phyloP scores from a whole-genome alignment of 2,113 vertebrate genomes.

The Macaca mulatta region DNA sequence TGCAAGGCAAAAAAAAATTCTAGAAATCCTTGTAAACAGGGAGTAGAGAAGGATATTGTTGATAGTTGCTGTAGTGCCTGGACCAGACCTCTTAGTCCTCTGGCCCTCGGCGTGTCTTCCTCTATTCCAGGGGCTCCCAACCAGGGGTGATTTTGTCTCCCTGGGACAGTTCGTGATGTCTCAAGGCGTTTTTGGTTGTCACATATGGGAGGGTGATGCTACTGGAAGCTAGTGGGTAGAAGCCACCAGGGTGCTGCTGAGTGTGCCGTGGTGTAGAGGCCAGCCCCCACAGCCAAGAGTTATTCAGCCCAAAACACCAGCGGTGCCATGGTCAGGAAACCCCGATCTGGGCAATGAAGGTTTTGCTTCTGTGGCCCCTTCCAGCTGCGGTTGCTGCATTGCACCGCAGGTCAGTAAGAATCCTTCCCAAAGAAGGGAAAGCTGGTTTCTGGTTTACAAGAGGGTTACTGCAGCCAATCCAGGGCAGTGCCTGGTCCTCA shows the following conservation, averaged over 20 bases:
- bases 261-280: fast-evolving
- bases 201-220: fast-evolving
- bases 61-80: fast-evolving
- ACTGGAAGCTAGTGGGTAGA: fast-evolving
- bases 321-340: fast-evolving
- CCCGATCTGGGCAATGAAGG: fast-evolving
- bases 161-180: not conserved
- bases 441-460: not conserved
- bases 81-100: not conserved
- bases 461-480: not conserved
- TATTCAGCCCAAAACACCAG: not conserved
- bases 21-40: not conserved
- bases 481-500: fast-evolving
- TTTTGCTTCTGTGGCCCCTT: not conserved
- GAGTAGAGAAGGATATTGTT: fast-evolving
- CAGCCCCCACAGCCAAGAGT: not conserved
- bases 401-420: fast-evolving
- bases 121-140: not conserved
- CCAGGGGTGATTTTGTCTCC: not conserved
- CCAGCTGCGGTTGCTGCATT: fast-evolving
- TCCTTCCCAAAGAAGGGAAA: not conserved
- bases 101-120: not conserved
- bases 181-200: not conserved
- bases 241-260: not conserved
- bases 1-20: not conserved